A percentile compares a stretch with the other conserved stretches of the same genome.
Evolutionary conservation across 2,113 vertebrate genomes (phyloP).

Genomic region (Formicarius rufipectus): DNA sequence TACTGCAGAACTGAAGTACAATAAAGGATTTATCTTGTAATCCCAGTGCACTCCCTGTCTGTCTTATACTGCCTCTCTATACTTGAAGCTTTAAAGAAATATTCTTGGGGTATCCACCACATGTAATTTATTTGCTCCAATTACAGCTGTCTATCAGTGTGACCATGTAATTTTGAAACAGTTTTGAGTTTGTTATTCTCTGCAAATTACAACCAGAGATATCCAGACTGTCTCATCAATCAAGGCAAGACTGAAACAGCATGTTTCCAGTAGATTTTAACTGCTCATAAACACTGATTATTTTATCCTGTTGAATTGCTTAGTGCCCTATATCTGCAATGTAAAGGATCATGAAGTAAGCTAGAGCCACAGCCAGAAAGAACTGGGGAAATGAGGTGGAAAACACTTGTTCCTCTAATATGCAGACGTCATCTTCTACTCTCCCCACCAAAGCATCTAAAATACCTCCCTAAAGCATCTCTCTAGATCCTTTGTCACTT

Average conservation of each 20-base stretch:
- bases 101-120: neutral
- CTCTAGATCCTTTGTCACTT: neutral
- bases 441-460: neutral
- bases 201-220: neutral
- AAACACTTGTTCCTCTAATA: neutral
- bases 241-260: neutral
- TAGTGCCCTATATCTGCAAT: no score
- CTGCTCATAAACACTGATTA: neutral
- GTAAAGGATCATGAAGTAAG: neutral
- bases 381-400: neutral
- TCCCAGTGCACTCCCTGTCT: neutral
- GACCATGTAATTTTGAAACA: neutral
- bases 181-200: neutral
- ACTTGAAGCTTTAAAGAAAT: neutral
- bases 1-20: neutral
- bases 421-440: neutral
- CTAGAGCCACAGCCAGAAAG: neutral
- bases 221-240: neutral
- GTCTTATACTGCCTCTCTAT: neutral
- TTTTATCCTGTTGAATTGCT: neutral
- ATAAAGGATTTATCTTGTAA: neutral
- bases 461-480: neutral
- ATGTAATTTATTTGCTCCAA: neutral
- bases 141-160: neutral
- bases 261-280: neutral